A percentile compares a stretch with the other conserved stretches of the same genome.
phyloP scores from a whole-genome alignment of 2,888 invertebrate species.

The Quadroppia sp. region DNA sequence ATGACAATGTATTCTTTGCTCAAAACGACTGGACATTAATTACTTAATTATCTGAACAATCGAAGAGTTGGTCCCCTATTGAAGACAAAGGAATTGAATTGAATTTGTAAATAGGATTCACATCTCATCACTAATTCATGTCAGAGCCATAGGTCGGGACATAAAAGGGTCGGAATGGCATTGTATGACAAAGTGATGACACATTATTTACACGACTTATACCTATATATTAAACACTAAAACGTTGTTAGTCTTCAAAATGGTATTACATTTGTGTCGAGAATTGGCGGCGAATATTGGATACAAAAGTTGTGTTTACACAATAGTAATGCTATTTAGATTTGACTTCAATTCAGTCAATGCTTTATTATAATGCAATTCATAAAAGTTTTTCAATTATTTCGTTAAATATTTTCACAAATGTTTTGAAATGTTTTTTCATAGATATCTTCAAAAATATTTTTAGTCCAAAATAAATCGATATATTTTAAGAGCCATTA shows the following conservation, averaged over 20 bases:
- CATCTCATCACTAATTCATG: not conserved
- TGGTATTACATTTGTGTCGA: not conserved
- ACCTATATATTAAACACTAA: slow-evolving; percentile 13
- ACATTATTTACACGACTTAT: slow-evolving; percentile 30
- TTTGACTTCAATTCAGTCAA: not conserved
- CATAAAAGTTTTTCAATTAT: not conserved
- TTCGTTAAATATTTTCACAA: not conserved
- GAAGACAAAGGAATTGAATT: not conserved
- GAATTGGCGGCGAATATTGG: not conserved
- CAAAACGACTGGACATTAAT: not conserved
- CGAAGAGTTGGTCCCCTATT: not conserved
- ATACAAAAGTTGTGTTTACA: not conserved
- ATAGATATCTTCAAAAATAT: too few species aligned
- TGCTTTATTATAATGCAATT: not conserved
- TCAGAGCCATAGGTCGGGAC: not conserved
- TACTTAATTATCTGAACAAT: not conserved
- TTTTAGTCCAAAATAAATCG: too few species aligned
- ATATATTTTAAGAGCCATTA: too few species aligned
- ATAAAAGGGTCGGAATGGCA: not conserved
- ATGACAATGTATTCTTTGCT: not conserved
- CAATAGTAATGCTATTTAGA: not conserved
- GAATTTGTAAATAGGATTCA: not conserved
- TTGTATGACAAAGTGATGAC: not conserved
- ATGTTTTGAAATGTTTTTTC: not conserved
- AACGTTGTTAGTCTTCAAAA: slow-evolving; percentile 8